Percentiles rank a stretch among this genome's conserved stretches.
Evolutionary conservation across 2,113 vertebrate species (phyloP).

Genomic region (Macroglossus sobrinus): DNA sequence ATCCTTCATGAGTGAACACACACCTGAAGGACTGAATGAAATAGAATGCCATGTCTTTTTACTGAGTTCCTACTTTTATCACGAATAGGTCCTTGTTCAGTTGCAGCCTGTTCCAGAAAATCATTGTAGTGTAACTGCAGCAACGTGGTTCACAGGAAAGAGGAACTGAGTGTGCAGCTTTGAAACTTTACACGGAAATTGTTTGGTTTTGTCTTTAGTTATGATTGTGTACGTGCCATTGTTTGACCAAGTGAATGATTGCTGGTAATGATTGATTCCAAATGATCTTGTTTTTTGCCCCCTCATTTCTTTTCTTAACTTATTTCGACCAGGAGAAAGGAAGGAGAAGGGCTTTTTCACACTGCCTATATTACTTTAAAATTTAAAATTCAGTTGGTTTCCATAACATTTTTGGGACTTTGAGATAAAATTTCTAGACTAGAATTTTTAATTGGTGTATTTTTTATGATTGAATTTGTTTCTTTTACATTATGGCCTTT

Average conservation of each 20-base stretch:
- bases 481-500: not conserved
- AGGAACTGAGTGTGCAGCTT: not conserved
- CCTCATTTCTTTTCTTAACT: not conserved
- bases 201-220: not conserved
- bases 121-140: not conserved
- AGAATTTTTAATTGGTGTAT: not conserved
- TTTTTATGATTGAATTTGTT: not conserved
- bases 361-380: not conserved
- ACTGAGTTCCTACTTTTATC: not conserved
- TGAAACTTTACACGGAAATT: not conserved
- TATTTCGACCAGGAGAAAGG: not conserved
- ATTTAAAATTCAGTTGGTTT: not conserved
- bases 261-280: not conserved
- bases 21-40: not conserved
- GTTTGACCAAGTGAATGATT: not conserved
- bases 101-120: not conserved
- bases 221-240: not conserved
- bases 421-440: not conserved
- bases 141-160: not conserved
- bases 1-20: not conserved
- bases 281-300: not conserved
- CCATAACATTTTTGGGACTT: not conserved
- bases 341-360: not conserved
- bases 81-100: not conserved
- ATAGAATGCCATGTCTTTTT: not conserved